Evolutionary conservation across 2,113 vertebrate species (phyloP), one percentile per base, ranked within the genome.

Genomic region (Arothron firmamentum): DNA sequence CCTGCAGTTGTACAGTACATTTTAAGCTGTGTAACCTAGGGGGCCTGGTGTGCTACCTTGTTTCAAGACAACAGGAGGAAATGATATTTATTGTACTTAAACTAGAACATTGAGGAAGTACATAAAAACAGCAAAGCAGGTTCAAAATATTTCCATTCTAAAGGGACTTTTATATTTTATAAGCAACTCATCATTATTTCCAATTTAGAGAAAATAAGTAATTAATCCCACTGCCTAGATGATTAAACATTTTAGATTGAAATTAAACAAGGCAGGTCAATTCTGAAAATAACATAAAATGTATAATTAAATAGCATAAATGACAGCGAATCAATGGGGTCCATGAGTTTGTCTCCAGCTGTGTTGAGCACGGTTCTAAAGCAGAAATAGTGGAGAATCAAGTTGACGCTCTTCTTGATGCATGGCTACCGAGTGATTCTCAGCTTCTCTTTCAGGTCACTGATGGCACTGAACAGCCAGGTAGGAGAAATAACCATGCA

Each of bases 281-380:
- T 64, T 0, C 10, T 42, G 49, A 51, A 58, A 42, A 54, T 3
- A 74, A 79, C 71, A 80, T 77, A 87, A 87, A 84, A 77, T 34
- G 64, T 61, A 68, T 42, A 55, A 62, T 62, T 52, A 70, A 63
- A 81, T 69, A 66, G 7, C 17, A 48, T 28, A 2, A 72, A 72
- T 62, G 70, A 52, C 66, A 59, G 58, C 28, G 52, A 42, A 63
- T 70, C 46, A 49, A 23, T 65, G 59, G 46, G 51, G 31, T 59
- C 47, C 21, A 1, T 54, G 45, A 56, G 51, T 66, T 59, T 52
- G 56, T 50, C 70, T 64, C 72, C 74, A 61, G 59, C 23, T 55
- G 56, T 42, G 41, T 28, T 49, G 18, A 58, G 38, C 31, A 49
- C 54, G 48, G 52, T 57, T 80, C 67, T 1, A 15, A 66, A 72